These are phyloP conservation scores for Synchiropus splendidus DNA, from an alignment of 2,113 vertebrate genomes.

Conservation along the genomic window DNA sequence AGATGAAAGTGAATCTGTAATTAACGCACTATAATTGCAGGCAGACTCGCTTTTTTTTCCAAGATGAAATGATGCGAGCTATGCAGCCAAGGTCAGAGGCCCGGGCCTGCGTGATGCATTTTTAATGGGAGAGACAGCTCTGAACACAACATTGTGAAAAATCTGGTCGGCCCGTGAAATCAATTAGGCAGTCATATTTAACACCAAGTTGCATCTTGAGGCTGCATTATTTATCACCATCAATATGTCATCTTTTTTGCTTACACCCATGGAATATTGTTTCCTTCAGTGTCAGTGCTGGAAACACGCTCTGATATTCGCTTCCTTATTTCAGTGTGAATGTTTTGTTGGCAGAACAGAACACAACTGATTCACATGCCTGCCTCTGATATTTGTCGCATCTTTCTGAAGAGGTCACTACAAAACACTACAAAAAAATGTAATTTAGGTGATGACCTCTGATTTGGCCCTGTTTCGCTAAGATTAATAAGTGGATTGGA, in stretches of 20 bases:
- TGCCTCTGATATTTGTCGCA: too few species aligned
- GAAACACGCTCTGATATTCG: too few species aligned
- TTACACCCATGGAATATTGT: too few species aligned
- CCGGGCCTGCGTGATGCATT: constrained; percentile 62
- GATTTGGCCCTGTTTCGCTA: too few species aligned
- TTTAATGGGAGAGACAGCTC: constrained; percentile 78
- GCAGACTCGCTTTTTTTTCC: constrained; percentile 86
- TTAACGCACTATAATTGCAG: constrained; percentile 88
- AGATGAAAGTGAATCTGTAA: constrained; percentile 93
- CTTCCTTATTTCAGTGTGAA: too few species aligned
- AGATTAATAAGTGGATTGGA: too few species aligned
- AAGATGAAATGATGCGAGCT: constrained; percentile 87
- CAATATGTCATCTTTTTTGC: constrained; percentile 13
- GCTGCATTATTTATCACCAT: constrained; percentile 34
- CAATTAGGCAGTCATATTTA: constrained; percentile 11
- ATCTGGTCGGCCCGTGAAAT: constrained; percentile 14
- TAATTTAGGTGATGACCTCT: too few species aligned
- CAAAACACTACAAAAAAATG: too few species aligned
- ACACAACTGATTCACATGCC: too few species aligned
- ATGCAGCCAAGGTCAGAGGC: constrained; percentile 79
- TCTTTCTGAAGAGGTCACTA: too few species aligned
- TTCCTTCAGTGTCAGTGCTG: too few species aligned
- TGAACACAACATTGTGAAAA: constrained; percentile 69
- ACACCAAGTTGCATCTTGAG: constrained; percentile 6
- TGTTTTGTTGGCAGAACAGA: too few species aligned